Percentiles rank a stretch among this genome's conserved stretches.
Conservation (phyloP, 2,888 invertebrate genomes). For the Lysandra coridon region DNA sequence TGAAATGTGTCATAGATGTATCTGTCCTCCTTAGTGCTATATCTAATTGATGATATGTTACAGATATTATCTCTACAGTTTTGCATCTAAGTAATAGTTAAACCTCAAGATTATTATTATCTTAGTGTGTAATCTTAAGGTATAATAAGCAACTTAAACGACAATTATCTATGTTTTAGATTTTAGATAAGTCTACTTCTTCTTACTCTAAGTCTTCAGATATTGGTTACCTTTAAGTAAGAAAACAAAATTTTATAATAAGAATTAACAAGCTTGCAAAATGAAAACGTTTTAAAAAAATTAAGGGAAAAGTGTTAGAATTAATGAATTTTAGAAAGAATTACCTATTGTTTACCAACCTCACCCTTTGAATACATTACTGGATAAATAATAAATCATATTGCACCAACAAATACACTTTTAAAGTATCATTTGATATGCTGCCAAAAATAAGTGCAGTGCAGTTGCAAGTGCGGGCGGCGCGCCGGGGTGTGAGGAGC, state of each 20-base stretch:
- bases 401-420: slow-evolving; percentile 40
- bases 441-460: slow-evolving; percentile 72
- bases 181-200: background rate
- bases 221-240: too few relatives aligned
- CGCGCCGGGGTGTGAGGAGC: slow-evolving; percentile 51
- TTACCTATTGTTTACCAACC: background rate
- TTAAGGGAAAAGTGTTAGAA: too few relatives aligned
- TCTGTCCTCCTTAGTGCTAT: background rate
- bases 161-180: background rate
- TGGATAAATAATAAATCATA: slow-evolving; percentile 36
- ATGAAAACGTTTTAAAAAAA: too few relatives aligned
- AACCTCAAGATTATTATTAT: background rate
- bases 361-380: slow-evolving; percentile 11
- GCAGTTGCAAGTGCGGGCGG: slow-evolving; percentile 43
- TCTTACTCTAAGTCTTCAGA: background rate
- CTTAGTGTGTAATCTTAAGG: background rate
- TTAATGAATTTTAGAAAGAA: background rate
- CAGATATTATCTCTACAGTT: background rate
- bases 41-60: background rate
- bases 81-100: background rate
- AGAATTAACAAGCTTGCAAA: background rate
- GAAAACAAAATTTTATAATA: background rate
- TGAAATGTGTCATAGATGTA: background rate
- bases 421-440: slow-evolving; percentile 72
- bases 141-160: background rate